These are phyloP conservation scores for Tinamus major DNA, from an alignment of 2,797 vertebrate genomes.

Conservation along the genomic window DNA sequence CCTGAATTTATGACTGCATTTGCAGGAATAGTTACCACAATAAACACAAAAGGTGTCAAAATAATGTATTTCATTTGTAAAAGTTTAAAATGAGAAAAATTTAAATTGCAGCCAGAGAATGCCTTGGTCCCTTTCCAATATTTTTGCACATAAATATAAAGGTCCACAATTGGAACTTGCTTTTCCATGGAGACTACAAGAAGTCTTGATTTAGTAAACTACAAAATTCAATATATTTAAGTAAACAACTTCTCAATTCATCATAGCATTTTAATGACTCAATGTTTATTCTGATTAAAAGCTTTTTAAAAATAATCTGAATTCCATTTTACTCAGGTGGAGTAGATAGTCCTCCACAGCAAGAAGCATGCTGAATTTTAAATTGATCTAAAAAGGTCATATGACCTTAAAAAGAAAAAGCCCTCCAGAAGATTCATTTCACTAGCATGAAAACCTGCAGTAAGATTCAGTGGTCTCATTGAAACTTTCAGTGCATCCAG, in stretches of 20 bases:
- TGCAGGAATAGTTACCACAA: not conserved
- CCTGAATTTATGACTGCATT: not conserved
- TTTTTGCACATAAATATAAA: slow-evolving; percentile 38
- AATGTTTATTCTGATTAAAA: slow-evolving; percentile 54
- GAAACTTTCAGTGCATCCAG: not conserved
- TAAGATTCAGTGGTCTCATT: not conserved
- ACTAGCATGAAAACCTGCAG: not conserved
- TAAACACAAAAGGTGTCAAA: slow-evolving; percentile 5
- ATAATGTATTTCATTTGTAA: slow-evolving; percentile 16
- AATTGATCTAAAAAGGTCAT: not conserved
- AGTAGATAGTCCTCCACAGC: not conserved
- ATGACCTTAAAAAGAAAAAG: not conserved
- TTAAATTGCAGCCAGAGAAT: slow-evolving; percentile 29
- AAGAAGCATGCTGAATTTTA: not conserved
- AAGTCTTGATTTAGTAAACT: slow-evolving; percentile 40
- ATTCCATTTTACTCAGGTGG: not conserved
- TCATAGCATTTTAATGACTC: slow-evolving; percentile 25
- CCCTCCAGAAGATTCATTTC: not conserved
- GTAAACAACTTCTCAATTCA: slow-evolving; percentile 61
- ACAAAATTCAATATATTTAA: slow-evolving; percentile 42
- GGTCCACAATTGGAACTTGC: slow-evolving; percentile 14
- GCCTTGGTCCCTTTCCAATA: slow-evolving; percentile 29
- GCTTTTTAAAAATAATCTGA: not conserved
- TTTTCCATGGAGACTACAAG: not conserved
- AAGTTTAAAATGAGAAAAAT: slow-evolving; percentile 33